Percentiles rank a stretch among this genome's conserved stretches.
Conservation (phyloP, 2,888 invertebrate species). For the Eudasyphora cyanicolor region DNA sequence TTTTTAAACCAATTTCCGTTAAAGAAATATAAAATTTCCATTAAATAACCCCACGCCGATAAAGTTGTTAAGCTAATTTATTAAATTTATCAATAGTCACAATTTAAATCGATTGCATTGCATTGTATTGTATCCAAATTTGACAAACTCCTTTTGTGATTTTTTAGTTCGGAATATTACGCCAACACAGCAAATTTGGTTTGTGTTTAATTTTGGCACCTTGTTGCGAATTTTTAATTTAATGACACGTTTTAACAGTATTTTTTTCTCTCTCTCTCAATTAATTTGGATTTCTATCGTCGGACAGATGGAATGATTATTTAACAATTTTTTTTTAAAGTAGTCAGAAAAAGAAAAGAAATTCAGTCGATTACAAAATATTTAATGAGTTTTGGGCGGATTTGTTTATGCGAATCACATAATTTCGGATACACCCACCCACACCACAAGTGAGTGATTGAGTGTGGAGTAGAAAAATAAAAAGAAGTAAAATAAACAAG, state of each 20-base stretch:
- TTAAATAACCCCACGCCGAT: no score
- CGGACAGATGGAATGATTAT: constrained; percentile 2
- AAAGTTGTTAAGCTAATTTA: background rate
- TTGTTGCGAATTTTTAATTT: constrained; percentile 20
- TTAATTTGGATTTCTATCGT: background rate
- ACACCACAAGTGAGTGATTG: no score
- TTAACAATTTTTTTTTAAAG: constrained; percentile 17
- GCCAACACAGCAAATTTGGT: background rate
- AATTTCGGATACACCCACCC: constrained; percentile 43
- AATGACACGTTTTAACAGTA: background rate
- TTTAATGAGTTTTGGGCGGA: background rate
- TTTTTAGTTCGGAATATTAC: background rate
- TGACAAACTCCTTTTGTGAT: background rate
- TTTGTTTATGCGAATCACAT: constrained; percentile 42
- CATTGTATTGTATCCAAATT: background rate
- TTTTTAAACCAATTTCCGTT: background rate
- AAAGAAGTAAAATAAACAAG: background rate
- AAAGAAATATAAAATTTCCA: background rate
- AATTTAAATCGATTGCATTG: background rate
- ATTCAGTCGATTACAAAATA: constrained; percentile 13
- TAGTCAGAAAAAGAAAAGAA: background rate
- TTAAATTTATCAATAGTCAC: background rate
- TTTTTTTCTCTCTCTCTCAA: background rate
- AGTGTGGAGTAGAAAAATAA: constrained; percentile 4
- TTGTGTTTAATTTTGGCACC: background rate